Evolutionary conservation across 2,888 invertebrate genomes (phyloP), one percentile per base, ranked within the genome.

Genomic region (Drosophila niveifrons): DNA sequence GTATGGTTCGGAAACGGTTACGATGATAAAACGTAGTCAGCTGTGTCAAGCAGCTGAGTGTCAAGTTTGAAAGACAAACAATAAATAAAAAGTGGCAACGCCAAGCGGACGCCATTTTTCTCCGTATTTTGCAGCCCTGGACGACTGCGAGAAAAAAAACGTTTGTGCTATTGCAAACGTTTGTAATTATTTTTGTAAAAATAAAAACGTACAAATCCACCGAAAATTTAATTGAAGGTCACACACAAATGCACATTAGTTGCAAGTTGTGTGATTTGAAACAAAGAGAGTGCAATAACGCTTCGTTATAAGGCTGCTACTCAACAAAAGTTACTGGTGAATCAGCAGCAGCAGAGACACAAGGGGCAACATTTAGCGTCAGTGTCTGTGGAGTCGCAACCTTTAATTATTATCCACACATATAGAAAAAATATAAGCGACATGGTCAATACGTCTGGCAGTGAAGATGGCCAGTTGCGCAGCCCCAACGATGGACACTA

Each of bases 391-490:
- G 17, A 64, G 41, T 48, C 34, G 36, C 52, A 61, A 64, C 50
- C 39, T 57, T 29, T 47, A 46, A 66, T 62, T 44, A 57, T 48
- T 56, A 62, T 52, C 48, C 50, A 46, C 34, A 47, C 36, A 53
- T 56, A 53, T 6, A 36, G 17, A 61, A 41, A 47, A 23, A 63
- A 63, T 41, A 11, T 36, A 36, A 34, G 57, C 57, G 68, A 58
- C 47, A 82, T 87, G 82, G 82, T 82, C 78, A 90, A 91, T 76
- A 91, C 91, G 73, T 92, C 92, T 61, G 92, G 91, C 63, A 96
- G 96, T 92, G 97, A 97, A 93, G 97, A 97, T 93, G 97, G 97
- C 78, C 97, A 97, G 94, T 93, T 97, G 91, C 95, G 95, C 90
- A 96, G 96, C 91, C 96, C 96, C 81, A 92, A 94, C 68, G 93